Percentiles rank a stretch among this genome's conserved stretches.
Evolutionary conservation across 2,797 vertebrate genomes (phyloP).

Genomic region (Manis pentadactyla): DNA sequence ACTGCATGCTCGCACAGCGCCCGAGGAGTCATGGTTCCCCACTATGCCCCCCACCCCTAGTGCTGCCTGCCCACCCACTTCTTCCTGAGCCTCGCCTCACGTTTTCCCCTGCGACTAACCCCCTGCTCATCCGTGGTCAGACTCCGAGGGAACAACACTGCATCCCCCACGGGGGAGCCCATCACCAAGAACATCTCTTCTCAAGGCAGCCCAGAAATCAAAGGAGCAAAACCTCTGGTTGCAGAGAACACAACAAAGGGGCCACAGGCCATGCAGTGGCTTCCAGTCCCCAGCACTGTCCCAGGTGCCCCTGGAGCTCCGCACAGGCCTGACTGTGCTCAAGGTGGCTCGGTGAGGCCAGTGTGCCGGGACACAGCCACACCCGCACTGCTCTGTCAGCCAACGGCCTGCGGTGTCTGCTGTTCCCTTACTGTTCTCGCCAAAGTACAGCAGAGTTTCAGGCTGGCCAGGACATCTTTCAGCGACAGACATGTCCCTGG

Average conservation of each 20-base stretch:
- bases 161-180: neutral
- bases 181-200: neutral
- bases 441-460: neutral
- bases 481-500: neutral
- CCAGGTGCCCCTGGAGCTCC: neutral
- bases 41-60: too few relatives aligned
- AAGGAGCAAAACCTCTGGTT: neutral
- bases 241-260: neutral
- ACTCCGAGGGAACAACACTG: neutral
- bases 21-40: too few relatives aligned
- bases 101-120: neutral
- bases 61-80: neutral
- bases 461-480: neutral
- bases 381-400: neutral
- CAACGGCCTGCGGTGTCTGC: too few relatives aligned
- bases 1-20: too few relatives aligned
- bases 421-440: neutral
- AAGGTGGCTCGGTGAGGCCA: neutral
- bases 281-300: neutral
- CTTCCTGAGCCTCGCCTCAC: rapidly evolving
- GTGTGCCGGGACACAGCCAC: neutral
- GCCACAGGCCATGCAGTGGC: neutral
- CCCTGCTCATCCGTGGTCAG: neutral
- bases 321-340: neutral
- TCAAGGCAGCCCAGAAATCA: neutral